Evolutionary conservation across 2,888 invertebrate species (phyloP).

Genomic region (Criorhina ranunculi): DNA sequence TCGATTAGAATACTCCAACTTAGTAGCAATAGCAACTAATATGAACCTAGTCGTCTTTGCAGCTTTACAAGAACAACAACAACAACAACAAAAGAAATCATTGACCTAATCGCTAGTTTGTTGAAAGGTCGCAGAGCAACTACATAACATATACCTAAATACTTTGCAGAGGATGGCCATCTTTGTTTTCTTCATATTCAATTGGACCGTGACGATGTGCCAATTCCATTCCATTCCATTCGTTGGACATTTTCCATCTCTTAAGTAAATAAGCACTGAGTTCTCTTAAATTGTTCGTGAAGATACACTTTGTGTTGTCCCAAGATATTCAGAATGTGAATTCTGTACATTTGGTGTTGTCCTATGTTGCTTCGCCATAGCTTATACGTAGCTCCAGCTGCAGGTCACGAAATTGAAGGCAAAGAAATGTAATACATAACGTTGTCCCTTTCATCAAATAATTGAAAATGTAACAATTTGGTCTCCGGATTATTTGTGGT

Average conservation of each 20-base stretch:
- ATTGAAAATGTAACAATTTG: too few relatives aligned
- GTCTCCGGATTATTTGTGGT: too few relatives aligned
- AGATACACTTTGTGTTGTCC: too few relatives aligned
- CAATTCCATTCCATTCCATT: background rate
- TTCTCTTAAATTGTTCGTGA: too few relatives aligned
- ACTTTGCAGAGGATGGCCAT: slow-evolving; percentile 57
- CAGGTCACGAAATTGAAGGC: too few relatives aligned
- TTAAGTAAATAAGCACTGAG: too few relatives aligned
- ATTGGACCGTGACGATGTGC: slow-evolving; percentile 41
- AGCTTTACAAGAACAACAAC: background rate
- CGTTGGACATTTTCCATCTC: background rate
- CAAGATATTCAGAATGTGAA: too few relatives aligned
- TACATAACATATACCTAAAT: slow-evolving; percentile 21
- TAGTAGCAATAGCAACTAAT: background rate
- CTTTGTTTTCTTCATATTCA: slow-evolving; percentile 53
- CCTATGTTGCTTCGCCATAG: too few relatives aligned
- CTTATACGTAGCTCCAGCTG: too few relatives aligned
- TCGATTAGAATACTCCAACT: background rate
- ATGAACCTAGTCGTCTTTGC: background rate
- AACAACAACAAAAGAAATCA: slow-evolving; percentile 14
- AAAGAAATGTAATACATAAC: too few relatives aligned
- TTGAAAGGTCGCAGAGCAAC: slow-evolving; percentile 53
- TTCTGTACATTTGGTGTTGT: too few relatives aligned
- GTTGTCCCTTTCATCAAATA: too few relatives aligned
- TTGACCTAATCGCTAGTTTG: slow-evolving; percentile 48